These are phyloP conservation scores for Chaetogeoica ovagalla DNA, from an alignment of 2,888 invertebrate species.

Conservation along the genomic window DNA sequence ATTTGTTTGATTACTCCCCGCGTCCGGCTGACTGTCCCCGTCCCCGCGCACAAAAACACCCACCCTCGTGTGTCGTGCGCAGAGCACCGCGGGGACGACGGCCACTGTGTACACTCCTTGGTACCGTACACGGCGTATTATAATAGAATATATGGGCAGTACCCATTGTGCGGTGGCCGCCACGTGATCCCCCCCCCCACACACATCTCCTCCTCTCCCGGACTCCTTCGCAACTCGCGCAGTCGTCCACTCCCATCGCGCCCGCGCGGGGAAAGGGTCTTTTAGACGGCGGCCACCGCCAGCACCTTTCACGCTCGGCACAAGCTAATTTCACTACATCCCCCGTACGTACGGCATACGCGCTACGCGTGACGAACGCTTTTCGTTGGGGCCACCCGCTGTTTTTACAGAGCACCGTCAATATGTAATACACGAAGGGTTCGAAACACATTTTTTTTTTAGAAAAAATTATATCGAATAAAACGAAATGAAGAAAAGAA, in stretches of 20 bases:
- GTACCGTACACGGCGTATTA: conserved; percentile 9
- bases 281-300: conserved; percentile 31
- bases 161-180: conserved; percentile 33
- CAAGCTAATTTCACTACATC: conserved; percentile 48
- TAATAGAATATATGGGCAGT: background rate
- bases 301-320: conserved; percentile 46
- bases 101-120: no score
- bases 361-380: conserved; percentile 8
- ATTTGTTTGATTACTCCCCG: conserved; percentile 47
- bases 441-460: no score
- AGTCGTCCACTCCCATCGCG: background rate
- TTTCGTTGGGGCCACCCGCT: conserved; percentile 41
- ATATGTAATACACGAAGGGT: no score
- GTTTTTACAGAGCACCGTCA: conserved; percentile 13
- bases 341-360: no score
- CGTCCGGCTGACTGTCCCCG: background rate
- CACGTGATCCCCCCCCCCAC: conserved; percentile 33
- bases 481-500: conserved; percentile 11
- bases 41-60: conserved; percentile 37
- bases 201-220: background rate
- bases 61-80: conserved; percentile 33
- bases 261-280: conserved; percentile 18
- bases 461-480: background rate
- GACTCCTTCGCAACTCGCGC: no score
- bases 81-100: conserved; percentile 1